These are phyloP conservation scores for Caenorhabditis auriculariae DNA, from an alignment of 2,888 invertebrate genomes.

Conservation along the genomic window DNA sequence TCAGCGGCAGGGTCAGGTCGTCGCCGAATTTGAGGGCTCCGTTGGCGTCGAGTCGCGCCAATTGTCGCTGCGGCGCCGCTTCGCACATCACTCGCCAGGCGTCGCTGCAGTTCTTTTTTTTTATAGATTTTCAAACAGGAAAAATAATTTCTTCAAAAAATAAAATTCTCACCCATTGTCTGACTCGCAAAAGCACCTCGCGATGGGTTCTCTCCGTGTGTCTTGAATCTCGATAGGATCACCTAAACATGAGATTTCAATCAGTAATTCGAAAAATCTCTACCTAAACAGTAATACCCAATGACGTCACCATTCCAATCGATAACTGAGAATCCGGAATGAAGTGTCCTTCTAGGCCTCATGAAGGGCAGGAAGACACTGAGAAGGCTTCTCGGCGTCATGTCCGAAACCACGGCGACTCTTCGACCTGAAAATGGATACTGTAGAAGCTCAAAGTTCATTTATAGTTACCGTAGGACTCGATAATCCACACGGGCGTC, in stretches of 20 bases:
- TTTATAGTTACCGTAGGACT: conserved; percentile 27
- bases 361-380: conserved; percentile 27
- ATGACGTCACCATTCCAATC: conserved; percentile 43
- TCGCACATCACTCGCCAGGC: conserved; percentile 29
- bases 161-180: conserved; percentile 7
- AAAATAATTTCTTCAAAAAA: neutral
- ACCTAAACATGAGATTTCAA: neutral
- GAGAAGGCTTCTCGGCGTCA: conserved; percentile 20
- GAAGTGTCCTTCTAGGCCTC: conserved; percentile 18
- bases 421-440: conserved; percentile 20
- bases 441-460: neutral
- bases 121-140: neutral
- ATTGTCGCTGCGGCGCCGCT: conserved; percentile 21
- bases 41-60: conserved; percentile 17
- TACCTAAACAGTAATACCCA: conserved; percentile 25
- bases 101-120: conserved; percentile 6
- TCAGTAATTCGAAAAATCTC: neutral
- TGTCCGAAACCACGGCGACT: conserved; percentile 33
- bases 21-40: conserved; percentile 19
- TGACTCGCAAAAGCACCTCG: conserved; percentile 24
- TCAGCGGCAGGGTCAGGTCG: conserved; percentile 26
- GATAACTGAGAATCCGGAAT: conserved; percentile 27
- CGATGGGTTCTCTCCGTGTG: conserved; percentile 25
- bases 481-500: conserved; percentile 39
- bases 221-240: conserved; percentile 21